phyloP scores from a whole-genome alignment of 2,888 invertebrate genomes.

The Apocheima hispidaria region DNA sequence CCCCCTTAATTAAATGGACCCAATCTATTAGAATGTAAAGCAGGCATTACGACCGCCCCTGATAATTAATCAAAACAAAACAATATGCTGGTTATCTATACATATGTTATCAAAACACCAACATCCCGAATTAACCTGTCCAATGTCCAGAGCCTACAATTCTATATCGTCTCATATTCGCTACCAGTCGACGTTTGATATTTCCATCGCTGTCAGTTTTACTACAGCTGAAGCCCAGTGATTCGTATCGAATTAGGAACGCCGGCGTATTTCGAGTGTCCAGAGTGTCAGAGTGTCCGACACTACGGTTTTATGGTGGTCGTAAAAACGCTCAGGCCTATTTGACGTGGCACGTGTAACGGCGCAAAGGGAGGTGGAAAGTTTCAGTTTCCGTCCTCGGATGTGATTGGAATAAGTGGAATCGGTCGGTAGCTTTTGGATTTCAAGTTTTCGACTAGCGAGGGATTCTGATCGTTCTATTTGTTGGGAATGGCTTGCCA shows the following conservation, averaged over 20 bases:
- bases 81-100: not conserved
- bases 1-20: too few relatives aligned
- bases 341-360: conserved; percentile 23
- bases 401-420: conserved; percentile 32
- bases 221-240: conserved; percentile 50
- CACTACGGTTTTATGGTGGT: conserved; percentile 47
- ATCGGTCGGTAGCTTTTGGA: conserved; percentile 14
- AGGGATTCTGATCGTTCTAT: conserved; percentile 8
- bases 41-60: too few relatives aligned
- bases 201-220: conserved; percentile 41
- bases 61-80: not conserved
- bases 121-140: not conserved
- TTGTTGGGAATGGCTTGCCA: conserved; percentile 5
- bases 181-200: conserved; percentile 6
- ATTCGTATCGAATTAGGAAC: conserved; percentile 52
- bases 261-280: conserved; percentile 46
- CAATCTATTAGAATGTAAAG: too few relatives aligned
- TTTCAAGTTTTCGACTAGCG: conserved; percentile 4
- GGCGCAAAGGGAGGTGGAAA: conserved; percentile 20
- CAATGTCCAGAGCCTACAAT: not conserved
- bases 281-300: conserved; percentile 39
- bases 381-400: conserved; percentile 19
- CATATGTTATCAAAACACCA: not conserved
- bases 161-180: conserved; percentile 12
- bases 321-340: conserved; percentile 47